Evolutionary conservation across 2,113 vertebrate genomes (phyloP).

Genomic region (Illadopsis cleaveri): DNA sequence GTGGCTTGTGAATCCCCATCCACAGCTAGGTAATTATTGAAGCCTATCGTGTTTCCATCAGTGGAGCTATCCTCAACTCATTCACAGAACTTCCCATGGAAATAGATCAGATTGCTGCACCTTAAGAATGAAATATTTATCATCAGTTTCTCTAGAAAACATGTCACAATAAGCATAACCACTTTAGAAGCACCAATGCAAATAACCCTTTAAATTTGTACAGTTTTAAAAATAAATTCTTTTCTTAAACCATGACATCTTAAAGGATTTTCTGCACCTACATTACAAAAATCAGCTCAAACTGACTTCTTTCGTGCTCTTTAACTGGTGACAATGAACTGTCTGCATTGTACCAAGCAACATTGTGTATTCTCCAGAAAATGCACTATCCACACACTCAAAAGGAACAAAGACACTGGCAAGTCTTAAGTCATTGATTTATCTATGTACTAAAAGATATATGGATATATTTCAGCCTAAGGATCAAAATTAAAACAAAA

Average conservation of each 20-base stretch:
- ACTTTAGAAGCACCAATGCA: not conserved
- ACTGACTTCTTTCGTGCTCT: not conserved
- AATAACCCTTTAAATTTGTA: not conserved
- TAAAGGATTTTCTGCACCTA: not conserved
- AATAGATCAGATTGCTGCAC: not conserved
- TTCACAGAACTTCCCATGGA: not conserved
- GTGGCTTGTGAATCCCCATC: not conserved
- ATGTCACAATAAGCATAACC: not conserved
- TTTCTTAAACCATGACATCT: not conserved
- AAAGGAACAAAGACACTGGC: not conserved
- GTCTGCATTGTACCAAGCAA: not conserved
- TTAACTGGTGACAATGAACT: not conserved
- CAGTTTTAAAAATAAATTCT: not conserved
- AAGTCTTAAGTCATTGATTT: not conserved
- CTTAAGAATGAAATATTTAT: not conserved
- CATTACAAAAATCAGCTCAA: not conserved
- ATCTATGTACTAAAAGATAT: not conserved
- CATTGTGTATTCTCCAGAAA: not conserved
- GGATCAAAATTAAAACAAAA: not conserved
- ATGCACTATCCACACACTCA: not conserved
- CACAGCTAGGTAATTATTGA: slow-evolving; percentile 27
- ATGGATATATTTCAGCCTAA: not conserved
- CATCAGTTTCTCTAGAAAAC: not conserved
- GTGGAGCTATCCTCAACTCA: not conserved
- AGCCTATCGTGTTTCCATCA: not conserved